Evolutionary conservation across 2,113 vertebrate species (phyloP), one percentile per base, ranked within the genome.

Genomic region (Dolichallabes microphthalmus): DNA sequence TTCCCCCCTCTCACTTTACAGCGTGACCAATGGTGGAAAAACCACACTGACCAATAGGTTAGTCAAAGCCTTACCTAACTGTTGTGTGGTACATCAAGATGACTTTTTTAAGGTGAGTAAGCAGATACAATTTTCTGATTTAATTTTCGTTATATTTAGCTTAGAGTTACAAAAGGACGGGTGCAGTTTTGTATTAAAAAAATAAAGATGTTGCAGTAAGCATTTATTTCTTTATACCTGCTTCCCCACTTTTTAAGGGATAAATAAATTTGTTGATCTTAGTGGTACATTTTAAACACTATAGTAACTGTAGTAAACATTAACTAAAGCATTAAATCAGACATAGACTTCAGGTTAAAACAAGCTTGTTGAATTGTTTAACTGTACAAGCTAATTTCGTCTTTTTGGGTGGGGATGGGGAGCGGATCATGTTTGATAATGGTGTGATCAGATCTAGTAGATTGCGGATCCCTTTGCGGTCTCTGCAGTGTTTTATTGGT

Each of bases 401-500:
- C n/a, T n/a, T n/a, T n/a, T n/a, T n/a, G n/a, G n/a, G n/a, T n/a
- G n/a, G n/a, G n/a, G n/a, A n/a, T n/a, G n/a, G n/a, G n/a, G n/a
- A n/a, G n/a, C n/a, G n/a, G 32, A 63, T 25, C 32, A 61, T 80
- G 55, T 50, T 50, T 75, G 57, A 73, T 80, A 45, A 69, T 2
- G 0, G 58, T 94, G 92, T 88, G 92, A 84, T 92, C 91, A 90
- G 91, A 76, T 93, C 93, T 91, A 87, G 88, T 76, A 85, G 93
- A 93, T 88, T 92, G 86, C 90, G 88, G 91, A 88, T 91, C 88
- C 90, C 92, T 87, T 93, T 94, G 92, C 91, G 91, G 93, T 93
- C 93, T 92, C 92, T 93, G 94, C 95, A 94, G 87, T 95, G 92
- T 95, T 95, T 96, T 95, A 96, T 93, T 95, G 95, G 92, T 96